These are phyloP conservation scores for Cygnus buccinator DNA, from an alignment of 2,113 vertebrate genomes.

Conservation along the genomic window DNA sequence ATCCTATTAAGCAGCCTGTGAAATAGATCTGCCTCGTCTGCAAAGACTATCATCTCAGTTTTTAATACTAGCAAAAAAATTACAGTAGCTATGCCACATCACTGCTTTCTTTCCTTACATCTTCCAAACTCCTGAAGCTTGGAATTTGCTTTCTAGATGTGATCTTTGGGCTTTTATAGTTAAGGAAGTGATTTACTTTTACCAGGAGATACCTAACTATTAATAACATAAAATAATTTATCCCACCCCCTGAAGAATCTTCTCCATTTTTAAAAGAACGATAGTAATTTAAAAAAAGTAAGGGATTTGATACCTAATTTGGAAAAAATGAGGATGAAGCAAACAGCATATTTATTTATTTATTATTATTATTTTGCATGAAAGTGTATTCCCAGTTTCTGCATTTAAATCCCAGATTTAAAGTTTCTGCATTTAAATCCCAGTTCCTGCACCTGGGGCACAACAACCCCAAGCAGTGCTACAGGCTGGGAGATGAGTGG, in stretches of 20 bases:
- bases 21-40: background rate
- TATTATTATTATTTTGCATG: background rate
- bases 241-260: background rate
- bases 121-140: background rate
- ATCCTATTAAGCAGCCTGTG: background rate
- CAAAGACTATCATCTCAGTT: background rate
- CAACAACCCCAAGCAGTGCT: no score
- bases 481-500: no score
- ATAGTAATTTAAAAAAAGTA: background rate
- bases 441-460: no score
- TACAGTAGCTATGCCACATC: background rate
- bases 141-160: background rate
- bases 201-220: background rate
- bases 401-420: no score
- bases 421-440: no score
- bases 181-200: background rate
- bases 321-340: background rate
- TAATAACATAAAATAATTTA: background rate
- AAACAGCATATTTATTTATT: background rate
- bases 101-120: background rate
- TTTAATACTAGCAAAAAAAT: background rate
- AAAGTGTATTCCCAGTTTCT: background rate
- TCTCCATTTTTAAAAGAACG: background rate
- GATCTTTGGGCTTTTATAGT: background rate
- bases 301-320: background rate